Base-by-base conservation (phyloP, 2,888 invertebrate genomes). In the Caenorhabditis angaria region DNA sequence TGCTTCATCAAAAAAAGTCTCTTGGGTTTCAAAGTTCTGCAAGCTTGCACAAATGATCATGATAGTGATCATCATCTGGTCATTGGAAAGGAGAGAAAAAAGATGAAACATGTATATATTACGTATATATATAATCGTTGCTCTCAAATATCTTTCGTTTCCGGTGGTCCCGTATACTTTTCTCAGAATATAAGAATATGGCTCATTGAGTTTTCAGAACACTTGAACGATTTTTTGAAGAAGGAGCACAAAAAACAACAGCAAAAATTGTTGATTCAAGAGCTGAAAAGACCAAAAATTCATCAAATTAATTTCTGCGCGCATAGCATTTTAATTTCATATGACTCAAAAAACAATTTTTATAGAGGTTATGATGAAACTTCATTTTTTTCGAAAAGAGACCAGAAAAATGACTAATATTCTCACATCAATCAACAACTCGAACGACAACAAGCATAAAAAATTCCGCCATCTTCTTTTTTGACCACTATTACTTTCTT, bases 401-500 rank as follows among this genome's bases (percentile, higher is more conserved):
- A n/a, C n/a, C n/a, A n/a, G n/a, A n/a, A n/a, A n/a, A n/a, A n/a
- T n/a, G n/a, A n/a, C n/a, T n/a, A n/a, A 3, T 14, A 41, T 14
- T 41, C 41, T 41, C 41, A 41, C 41, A 41, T 41, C 41, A 41
- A 41, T 41, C 41, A 41, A 12, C 18, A 41, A 41, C 6, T 41
- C 3, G 18, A 18, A 41, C 41, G 18, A 41, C 6, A 18, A 18
- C 8, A 41, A 41, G 14, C 10, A 41, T 18, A 14, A 41, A 41
- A 41, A 41, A 12, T 41, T 41, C 18, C 18, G 6, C 6, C 32
- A 18, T 41, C 41, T 41, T 14, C 41, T 41, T 41, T 18, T 41
- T 41, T 41, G 41, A 41, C 41, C 41, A 41, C 18, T 18, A 41
- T 41, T 41, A 41, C 41, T 41, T 41, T 41, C n/a, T 41, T 41